A percentile compares a stretch with the other conserved stretches of the same genome.
phyloP scores from a whole-genome alignment of 2,113 vertebrate species.

The Amia ocellicauda region DNA sequence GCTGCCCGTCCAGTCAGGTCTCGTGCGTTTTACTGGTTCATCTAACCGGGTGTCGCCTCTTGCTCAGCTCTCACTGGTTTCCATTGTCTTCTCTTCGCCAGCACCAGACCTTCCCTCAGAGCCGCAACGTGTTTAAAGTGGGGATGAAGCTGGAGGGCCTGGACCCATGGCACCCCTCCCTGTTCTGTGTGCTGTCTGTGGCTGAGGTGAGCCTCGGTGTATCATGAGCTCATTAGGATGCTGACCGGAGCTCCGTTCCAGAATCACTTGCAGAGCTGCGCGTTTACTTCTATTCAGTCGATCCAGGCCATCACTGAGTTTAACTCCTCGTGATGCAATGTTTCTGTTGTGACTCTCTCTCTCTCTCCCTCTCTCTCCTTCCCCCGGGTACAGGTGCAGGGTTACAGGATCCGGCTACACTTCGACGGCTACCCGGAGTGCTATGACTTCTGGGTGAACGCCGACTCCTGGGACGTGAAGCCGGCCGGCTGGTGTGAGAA shows the following conservation, averaged over 20 bases:
- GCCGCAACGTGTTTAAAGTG: conserved; percentile 91
- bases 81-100: conserved; percentile 45
- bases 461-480: conserved; percentile 82
- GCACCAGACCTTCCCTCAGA: conserved; percentile 93
- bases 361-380: not conserved
- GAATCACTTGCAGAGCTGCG: no score
- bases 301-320: no score
- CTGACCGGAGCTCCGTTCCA: no score
- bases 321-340: no score
- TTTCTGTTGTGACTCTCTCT: no score
- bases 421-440: conserved; percentile 87
- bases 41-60: no score
- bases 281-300: no score
- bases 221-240: no score
- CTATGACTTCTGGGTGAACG: conserved; percentile 89
- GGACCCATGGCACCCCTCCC: conserved; percentile 87
- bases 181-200: conserved; percentile 90
- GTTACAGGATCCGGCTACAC: conserved; percentile 79
- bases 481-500: conserved; percentile 90
- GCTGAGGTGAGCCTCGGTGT: conserved; percentile 82
- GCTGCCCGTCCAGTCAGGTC: no score
- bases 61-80: not conserved
- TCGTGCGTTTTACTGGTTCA: no score
- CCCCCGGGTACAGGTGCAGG: conserved; percentile 71
- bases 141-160: conserved; percentile 96